Evolutionary conservation across 92 coral and sea anemone species (phyloP), one percentile per base, ranked within the genome.

Genomic region (Phenganax stokvisi): DNA sequence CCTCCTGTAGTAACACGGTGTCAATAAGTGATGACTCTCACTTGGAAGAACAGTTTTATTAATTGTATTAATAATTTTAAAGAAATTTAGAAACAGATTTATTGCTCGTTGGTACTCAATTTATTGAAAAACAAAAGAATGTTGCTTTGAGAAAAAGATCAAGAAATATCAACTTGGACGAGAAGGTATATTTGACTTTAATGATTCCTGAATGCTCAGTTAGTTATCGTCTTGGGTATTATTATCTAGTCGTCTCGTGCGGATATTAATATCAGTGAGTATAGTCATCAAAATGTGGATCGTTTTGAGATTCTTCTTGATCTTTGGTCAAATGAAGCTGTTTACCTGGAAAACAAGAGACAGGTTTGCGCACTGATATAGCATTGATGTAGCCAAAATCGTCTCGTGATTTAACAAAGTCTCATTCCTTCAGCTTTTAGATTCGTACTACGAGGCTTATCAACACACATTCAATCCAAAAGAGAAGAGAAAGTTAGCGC

Each of bases 241-340:
- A 37, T 9, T 17, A 28, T 11, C 37, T 74, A 94, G 98, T 94
- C 85, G 71, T 86, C 81, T 58, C 92, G 89, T 54, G 92, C 92
- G 44, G 92, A 85, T 12, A 74, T 94, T 72, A 90, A 94, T 79
- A 76, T 94, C 57, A 84, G 88, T 8, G 86, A 94, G 12, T 94
- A 94, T 70, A 91, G 98, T 9, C 98, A 94, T 76, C 98, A 94
- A 86, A 87, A 88, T 67, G 91, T 94, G 8, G 98, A 91, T 78
- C 80, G 98, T 4, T 92, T 94, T 78, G 98, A 94, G 1, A 86
- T 92, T 37, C 86, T 94, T 30, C 81, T 94, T 61, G 98, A 94
- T 80, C 67, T 94, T 54, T 94, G 98, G 98, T 92, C 98, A 57
- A 94, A 94, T 54, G 98, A 94, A 86, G 98, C 92, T 9, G 90